Conservation (phyloP, 2,113 vertebrate genomes). For the Alexandromys fortis region DNA sequence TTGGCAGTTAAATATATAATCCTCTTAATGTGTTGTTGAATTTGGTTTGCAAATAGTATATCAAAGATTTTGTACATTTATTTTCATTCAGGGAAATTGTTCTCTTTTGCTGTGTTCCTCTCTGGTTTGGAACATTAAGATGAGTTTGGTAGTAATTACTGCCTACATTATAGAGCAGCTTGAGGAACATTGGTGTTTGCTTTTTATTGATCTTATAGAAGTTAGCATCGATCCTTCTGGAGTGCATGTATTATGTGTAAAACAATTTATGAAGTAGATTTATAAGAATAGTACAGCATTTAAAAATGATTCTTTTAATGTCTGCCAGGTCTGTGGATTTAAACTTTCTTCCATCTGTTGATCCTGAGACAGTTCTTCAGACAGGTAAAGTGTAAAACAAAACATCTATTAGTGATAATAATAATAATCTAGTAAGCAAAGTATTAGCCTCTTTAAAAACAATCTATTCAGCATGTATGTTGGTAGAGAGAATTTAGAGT, state of each 20-base stretch:
- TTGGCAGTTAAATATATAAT: neutral
- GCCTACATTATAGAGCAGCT: neutral
- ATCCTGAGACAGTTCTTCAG: slow-evolving; percentile 97
- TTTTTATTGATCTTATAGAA: neutral
- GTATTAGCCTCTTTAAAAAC: neutral
- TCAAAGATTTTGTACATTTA: neutral
- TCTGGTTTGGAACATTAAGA: neutral
- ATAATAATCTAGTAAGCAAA: neutral
- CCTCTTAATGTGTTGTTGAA: neutral
- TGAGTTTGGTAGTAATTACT: neutral
- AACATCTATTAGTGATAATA: slow-evolving; percentile 19
- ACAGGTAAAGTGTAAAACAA: slow-evolving; percentile 89
- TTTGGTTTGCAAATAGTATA: neutral
- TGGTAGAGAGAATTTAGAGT: neutral
- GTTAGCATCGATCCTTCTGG: neutral
- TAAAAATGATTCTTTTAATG: slow-evolving; percentile 49
- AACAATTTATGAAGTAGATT: slow-evolving; percentile 28
- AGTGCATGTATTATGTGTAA: neutral
- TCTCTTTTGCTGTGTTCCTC: neutral
- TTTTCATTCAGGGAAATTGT: neutral
- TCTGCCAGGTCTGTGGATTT: slow-evolving; percentile 91
- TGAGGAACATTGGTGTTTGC: neutral
- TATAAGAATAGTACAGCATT: slow-evolving; percentile 17
- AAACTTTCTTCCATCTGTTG: slow-evolving; percentile 94
- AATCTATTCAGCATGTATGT: neutral